These are phyloP conservation scores for Atethmia centrago DNA, from an alignment of 2,888 invertebrate species.

Conservation along the genomic window DNA sequence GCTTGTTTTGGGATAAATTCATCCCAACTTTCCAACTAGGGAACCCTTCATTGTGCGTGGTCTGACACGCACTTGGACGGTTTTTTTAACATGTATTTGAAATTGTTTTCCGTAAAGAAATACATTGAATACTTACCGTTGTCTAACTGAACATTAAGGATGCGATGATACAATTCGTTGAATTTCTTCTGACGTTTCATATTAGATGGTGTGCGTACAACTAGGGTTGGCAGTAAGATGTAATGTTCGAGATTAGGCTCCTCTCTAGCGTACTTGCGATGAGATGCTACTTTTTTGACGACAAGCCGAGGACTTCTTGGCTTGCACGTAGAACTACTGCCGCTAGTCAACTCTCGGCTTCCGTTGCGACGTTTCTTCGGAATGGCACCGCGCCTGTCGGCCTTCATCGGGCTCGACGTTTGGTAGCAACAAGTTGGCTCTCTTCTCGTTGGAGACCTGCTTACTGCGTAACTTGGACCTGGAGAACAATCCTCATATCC, in stretches of 20 bases:
- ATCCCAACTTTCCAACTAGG: too few species aligned
- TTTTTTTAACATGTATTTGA: neutral
- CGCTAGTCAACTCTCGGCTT: conserved; percentile 72
- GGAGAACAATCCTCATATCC: conserved; percentile 78
- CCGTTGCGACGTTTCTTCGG: conserved; percentile 47
- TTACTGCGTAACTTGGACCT: conserved; percentile 80
- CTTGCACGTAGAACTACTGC: conserved; percentile 76
- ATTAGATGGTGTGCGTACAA: conserved; percentile 86
- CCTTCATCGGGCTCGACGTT: conserved; percentile 72
- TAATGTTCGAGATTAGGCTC: conserved; percentile 84
- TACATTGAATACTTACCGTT: conserved; percentile 70
- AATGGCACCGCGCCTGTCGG: conserved; percentile 57
- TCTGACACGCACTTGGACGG: too few species aligned
- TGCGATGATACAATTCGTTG: conserved; percentile 86
- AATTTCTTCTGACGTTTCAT: conserved; percentile 86
- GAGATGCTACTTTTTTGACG: conserved; percentile 79
- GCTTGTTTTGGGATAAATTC: too few species aligned
- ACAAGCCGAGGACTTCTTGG: conserved; percentile 78
- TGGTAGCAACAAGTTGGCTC: conserved; percentile 83
- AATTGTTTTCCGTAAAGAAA: neutral
- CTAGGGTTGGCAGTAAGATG: conserved; percentile 85
- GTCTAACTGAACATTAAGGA: conserved; percentile 80
- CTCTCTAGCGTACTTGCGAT: conserved; percentile 76
- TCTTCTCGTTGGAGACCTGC: conserved; percentile 69
- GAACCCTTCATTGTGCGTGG: too few species aligned